Base-by-base conservation (phyloP, 2,113 vertebrate genomes). In the Muntiacus muntjak region DNA sequence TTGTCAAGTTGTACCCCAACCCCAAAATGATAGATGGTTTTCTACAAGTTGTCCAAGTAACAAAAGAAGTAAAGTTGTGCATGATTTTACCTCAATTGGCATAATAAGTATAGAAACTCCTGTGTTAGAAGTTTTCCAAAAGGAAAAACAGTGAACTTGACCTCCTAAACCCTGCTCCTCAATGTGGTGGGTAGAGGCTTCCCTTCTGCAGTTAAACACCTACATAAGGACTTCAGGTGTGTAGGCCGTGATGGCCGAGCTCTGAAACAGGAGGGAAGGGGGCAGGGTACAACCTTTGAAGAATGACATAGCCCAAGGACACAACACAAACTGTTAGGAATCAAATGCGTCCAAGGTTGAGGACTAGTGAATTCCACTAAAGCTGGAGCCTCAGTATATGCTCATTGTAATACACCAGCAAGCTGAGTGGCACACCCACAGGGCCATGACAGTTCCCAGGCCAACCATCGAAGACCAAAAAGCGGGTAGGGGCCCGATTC, bases 161-260 rank as follows among this genome's bases (percentile, higher is more conserved):
- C 64, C 88, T 94, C 64, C 62, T 16, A 1, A 97, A 17, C 23
- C 5, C 93, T 97, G 25, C 67, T 92, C 14, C 67, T 86, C 83
- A 94, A 94, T 92, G 79, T 45, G 92, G 90, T 58, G 43, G 87
- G 85, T 43, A 78, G 76, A 94, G 78, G 58, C 94, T 97, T 96
- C 71, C 71, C 74, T 87, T 57, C 60, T 87, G 62, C 90, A 85
- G 98, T 97, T 86, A 98, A 97, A 95, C 4, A 13, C 33, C 76
- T 14, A 58, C 62, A 82, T 92, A 91, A 55, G 54, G 78, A 64
- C 76, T 88, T 50, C 84, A 57, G 92, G 57, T 87, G 78, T 82
- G 87, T 78, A 79, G 36, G 85, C 57, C 62, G 95, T 30, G 86
- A 21, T 94, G 90, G 47, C 26, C 52, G 0, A 71, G n/a, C 19